These are phyloP conservation scores for Agelas oroides DNA, from an alignment of 37 sponge, comb jelly and placozoan genomes.

Conservation along the genomic window DNA sequence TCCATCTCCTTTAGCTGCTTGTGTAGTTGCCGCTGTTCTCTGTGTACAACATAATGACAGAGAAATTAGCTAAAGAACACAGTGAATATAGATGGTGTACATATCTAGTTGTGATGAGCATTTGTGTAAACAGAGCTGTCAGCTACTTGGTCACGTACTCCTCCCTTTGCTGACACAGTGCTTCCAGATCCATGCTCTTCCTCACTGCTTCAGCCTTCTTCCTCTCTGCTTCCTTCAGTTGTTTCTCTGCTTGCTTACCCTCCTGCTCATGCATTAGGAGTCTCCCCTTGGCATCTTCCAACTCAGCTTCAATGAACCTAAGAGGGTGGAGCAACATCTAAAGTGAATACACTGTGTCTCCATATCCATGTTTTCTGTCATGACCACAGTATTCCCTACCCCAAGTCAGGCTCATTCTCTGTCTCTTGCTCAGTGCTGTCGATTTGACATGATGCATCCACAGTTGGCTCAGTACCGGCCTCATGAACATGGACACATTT, in stretches of 20 bases:
- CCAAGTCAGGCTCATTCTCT: no score
- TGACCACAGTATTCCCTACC: not conserved
- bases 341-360: not conserved
- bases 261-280: not conserved
- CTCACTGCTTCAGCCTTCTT: not conserved
- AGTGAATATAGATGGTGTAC: not conserved
- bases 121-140: no score
- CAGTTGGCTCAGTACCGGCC: no score
- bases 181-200: not conserved
- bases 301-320: not conserved
- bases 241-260: not conserved
- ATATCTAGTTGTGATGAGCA: not conserved
- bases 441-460: no score
- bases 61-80: no score
- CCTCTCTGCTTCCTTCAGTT: not conserved
- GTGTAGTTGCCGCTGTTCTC: constrained; percentile 43
- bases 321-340: not conserved
- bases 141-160: no score
- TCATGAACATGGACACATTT: no score
- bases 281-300: not conserved
- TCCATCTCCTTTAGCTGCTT: constrained; percentile 17
- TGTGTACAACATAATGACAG: not conserved
- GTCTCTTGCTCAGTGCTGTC: no score
- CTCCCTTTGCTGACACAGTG: not conserved
- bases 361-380: not conserved